phyloP scores from a whole-genome alignment of 1,140 invertebrate genomes.

The Apis cerana region DNA sequence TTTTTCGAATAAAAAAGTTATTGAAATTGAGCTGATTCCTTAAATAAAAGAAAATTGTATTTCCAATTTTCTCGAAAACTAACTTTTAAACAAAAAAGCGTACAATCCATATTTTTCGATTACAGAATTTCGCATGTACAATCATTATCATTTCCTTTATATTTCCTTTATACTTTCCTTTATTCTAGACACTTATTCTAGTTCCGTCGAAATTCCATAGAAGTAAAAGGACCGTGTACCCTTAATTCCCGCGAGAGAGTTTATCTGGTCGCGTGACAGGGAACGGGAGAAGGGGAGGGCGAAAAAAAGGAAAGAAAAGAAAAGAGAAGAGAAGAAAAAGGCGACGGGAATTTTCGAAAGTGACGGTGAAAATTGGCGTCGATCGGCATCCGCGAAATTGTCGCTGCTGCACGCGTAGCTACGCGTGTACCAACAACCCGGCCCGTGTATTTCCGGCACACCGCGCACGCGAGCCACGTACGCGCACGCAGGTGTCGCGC shows the following conservation, averaged over 20 bases:
- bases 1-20: too few relatives aligned
- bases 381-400: constrained; percentile 7
- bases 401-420: constrained; percentile 8
- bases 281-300: too few relatives aligned
- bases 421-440: neutral
- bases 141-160: too few relatives aligned
- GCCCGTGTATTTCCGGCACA: neutral
- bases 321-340: neutral
- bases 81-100: too few relatives aligned
- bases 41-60: too few relatives aligned
- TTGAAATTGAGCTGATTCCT: too few relatives aligned
- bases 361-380: neutral
- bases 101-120: too few relatives aligned
- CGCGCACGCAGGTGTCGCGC: constrained; percentile 35
- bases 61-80: too few relatives aligned
- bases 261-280: constrained; percentile 11
- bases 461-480: constrained; percentile 27
- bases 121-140: too few relatives aligned
- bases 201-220: neutral
- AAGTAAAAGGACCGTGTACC: neutral
- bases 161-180: too few relatives aligned
- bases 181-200: too few relatives aligned
- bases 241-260: neutral
- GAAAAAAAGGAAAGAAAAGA: neutral
- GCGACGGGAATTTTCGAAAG: constrained; percentile 8